Evolutionary conservation across 2,888 invertebrate species (phyloP), one percentile per base, ranked within the genome.

Genomic region (Philereme vetulata): DNA sequence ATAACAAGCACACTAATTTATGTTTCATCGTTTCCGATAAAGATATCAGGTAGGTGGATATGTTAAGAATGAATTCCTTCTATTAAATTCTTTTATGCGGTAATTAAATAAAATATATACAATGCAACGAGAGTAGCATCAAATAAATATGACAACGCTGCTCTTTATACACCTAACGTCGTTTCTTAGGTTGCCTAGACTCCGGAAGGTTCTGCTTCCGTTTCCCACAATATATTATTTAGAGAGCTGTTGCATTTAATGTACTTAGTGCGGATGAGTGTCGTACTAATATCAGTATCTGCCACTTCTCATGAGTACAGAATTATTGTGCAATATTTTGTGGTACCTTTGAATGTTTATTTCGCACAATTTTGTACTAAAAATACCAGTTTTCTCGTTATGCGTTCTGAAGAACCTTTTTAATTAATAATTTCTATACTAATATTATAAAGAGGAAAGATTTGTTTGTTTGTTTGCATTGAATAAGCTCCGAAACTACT

Each of bases 241-340:
- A 71, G 65, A 70, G 70, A 65, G 64, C 64, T 53, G 59, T 51
- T 59, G 55, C 54, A 42, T 62, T 64, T 75, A 74, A 75, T 72
- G 72, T 71, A 72, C 73, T 75, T 74, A 74, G 69, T 66, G 62
- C 64, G 55, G 55, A 61, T 56, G 60, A 62, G 66, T 66, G 64
- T 64, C 60, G 53, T 62, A 66, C 62, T 62, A 58, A 60, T 51
- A 55, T 60, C 53, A 57, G 10, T 40, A 54, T 42, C 56, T 52
- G 49, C 54, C 52, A 34, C 42, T 62, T 56, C 42, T 48, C 1
- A 51, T 40, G 51, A 52, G 60, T n/a, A 51, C 32, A 38, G 49
- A 60, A 55, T 52, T 60, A 56, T 64, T 58, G 56, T 52, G 55
- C 42, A 38, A 60, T 53, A 51, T 51, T 49, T 56, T 45, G 38